Evolutionary conservation across 2,888 invertebrate species (phyloP).

Genomic region (Drosophila seclusa): DNA sequence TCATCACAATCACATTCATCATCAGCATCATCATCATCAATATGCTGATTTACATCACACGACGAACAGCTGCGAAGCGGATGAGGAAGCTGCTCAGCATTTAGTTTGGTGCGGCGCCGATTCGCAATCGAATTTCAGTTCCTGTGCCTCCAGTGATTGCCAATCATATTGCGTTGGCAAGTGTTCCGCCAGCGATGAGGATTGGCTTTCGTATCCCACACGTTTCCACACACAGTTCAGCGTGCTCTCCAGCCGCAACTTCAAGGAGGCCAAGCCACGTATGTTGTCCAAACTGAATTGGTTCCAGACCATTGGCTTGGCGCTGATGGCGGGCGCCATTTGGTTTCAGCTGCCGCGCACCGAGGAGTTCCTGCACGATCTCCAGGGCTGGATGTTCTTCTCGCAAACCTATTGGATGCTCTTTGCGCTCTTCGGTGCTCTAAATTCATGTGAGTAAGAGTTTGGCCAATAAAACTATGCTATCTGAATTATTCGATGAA

Average conservation of each 20-base stretch:
- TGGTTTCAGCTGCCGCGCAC: constrained; percentile 92
- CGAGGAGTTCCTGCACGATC: constrained; percentile 91
- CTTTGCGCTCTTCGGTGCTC: constrained; percentile 91
- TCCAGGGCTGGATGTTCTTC: constrained; percentile 94
- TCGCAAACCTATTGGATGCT: constrained; percentile 93
- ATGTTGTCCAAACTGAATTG: constrained; percentile 92
- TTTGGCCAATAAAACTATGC: neutral
- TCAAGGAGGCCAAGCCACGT: constrained; percentile 90
- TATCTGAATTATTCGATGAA: neutral
- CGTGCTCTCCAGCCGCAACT: constrained; percentile 90
- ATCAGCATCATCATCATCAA: constrained; percentile 43
- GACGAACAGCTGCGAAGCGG: constrained; percentile 59
- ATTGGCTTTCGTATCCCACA: constrained; percentile 90
- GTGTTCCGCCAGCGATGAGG: constrained; percentile 66
- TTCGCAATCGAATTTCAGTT: constrained; percentile 89
- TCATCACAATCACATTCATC: constrained; percentile 45
- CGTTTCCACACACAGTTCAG: constrained; percentile 92
- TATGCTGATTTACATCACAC: constrained; percentile 67
- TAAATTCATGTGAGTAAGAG: constrained; percentile 90
- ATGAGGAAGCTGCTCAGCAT: constrained; percentile 86
- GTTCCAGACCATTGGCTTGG: constrained; percentile 90
- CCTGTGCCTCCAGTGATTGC: constrained; percentile 86
- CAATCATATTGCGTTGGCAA: constrained; percentile 74
- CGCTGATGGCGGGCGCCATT: constrained; percentile 90
- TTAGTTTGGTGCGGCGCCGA: constrained; percentile 87